Conservation (phyloP, 2,113 vertebrate genomes). For the Okapia johnstoni region DNA sequence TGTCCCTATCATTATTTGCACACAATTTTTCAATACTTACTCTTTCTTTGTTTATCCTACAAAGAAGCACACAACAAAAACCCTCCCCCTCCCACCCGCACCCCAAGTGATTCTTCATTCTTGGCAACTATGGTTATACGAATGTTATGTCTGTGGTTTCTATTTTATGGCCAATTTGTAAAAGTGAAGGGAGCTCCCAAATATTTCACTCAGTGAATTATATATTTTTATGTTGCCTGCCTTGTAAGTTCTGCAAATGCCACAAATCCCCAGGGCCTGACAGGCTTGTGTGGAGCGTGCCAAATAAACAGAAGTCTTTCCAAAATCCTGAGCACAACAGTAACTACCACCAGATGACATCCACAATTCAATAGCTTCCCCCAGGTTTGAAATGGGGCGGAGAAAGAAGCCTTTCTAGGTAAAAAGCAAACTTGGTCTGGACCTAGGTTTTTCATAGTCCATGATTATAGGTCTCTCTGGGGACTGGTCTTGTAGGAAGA, state of each 20-base stretch:
- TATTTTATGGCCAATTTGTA: conserved; percentile 68
- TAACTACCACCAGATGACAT: conserved; percentile 49
- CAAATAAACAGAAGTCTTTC: conserved; percentile 65
- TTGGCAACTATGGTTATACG: conserved; percentile 30
- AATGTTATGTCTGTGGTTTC: conserved; percentile 70
- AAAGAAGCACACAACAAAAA: not conserved
- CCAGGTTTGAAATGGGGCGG: not conserved
- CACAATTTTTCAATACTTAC: not conserved
- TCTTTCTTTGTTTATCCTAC: not conserved
- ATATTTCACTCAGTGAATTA: conserved; percentile 60
- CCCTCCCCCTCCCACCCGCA: not conserved
- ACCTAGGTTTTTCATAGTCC: not conserved
- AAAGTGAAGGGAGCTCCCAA: conserved; percentile 64
- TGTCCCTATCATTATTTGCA: not conserved
- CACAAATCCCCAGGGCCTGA: conserved; percentile 51
- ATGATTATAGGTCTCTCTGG: not conserved
- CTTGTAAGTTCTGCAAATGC: conserved; percentile 66
- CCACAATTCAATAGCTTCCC: not conserved
- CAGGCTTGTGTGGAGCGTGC: conserved; percentile 27
- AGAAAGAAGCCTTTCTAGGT: not conserved
- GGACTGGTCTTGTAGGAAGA: not conserved
- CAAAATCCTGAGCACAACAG: conserved; percentile 30
- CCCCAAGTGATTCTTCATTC: conserved; percentile 32
- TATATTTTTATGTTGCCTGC: conserved; percentile 59
- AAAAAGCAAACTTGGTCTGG: not conserved